Evolutionary conservation across 2,113 vertebrate species (phyloP), one percentile per base, ranked within the genome.

Genomic region (Crotalus viridis): DNA sequence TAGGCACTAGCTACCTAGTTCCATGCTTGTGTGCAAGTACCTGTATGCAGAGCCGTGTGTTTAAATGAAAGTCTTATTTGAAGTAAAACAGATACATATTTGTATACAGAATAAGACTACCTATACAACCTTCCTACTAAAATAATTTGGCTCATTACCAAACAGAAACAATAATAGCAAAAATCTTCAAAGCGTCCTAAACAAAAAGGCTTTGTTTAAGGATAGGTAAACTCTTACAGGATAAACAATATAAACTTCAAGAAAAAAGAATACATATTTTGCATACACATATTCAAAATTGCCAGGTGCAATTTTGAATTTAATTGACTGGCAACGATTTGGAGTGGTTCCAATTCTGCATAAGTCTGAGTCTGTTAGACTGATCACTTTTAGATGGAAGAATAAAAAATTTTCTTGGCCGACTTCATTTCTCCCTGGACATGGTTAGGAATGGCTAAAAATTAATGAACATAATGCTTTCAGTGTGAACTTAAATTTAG

Each of bases 381-480:
- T n/a, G 48, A 87, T 55, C 39, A 22, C 46, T 55, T 89, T 93
- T 91, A 52, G 22, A 89, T 48, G 64, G 87, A 91, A 85, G 43
- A 46, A 88, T 88, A 22, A n/a, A 91, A 61, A 85, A 39, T 56
- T 81, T 52, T 39, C 19, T 17, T 46, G 26, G 17, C 52, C 43
- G 43, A 57, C 9, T 93, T 10, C 5, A 7, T 93, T 46, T 88
- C 87, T 69, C n/a, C 26, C 43, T 51, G 52, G 10, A 10, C 17
- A 2, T 90, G 85, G 57, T 39, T 52, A 24, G 28, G 89, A 81
- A 64, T 81, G 54, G n/a, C 5, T 69, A 28, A 19, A 55, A 69
- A 2, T 91, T 57, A 94, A 13, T 93, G 90, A 94, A 93, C 64
- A 54, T 56, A 88, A 91, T 93, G n/a, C 26, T 85, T 91, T 91